Conservation (phyloP, 2,113 vertebrate genomes). For the Hepsetus odoe region DNA sequence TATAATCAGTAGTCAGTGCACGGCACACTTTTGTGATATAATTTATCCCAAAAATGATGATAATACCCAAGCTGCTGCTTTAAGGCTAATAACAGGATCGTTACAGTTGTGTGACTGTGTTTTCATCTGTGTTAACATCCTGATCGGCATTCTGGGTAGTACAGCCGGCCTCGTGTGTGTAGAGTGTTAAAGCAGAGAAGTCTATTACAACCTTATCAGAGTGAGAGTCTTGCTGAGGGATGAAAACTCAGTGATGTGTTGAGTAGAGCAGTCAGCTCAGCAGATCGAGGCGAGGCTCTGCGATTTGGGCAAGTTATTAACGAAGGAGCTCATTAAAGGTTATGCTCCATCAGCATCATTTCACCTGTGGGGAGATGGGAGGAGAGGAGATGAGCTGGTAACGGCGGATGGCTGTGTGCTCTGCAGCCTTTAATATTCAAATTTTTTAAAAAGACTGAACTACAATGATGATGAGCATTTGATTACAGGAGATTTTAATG, state of each 20-base stretch:
- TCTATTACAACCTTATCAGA: background rate
- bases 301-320: background rate
- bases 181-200: background rate
- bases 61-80: background rate
- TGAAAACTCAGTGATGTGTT: constrained; percentile 10
- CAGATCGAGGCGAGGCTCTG: background rate
- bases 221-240: background rate
- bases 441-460: background rate
- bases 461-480: background rate
- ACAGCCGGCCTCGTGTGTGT: background rate
- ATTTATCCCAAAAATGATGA: no score
- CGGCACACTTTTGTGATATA: no score
- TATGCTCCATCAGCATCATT: background rate
- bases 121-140: background rate
- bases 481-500: no score
- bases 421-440: background rate
- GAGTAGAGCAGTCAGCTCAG: background rate
- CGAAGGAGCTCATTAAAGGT: background rate
- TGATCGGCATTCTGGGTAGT: background rate
- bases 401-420: background rate
- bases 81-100: background rate
- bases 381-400: background rate
- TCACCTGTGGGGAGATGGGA: background rate
- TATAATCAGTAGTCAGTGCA: no score
- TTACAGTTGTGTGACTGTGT: background rate